Evolutionary conservation across 2,797 vertebrate species (phyloP).

Genomic region (Cynopterus sphinx): DNA sequence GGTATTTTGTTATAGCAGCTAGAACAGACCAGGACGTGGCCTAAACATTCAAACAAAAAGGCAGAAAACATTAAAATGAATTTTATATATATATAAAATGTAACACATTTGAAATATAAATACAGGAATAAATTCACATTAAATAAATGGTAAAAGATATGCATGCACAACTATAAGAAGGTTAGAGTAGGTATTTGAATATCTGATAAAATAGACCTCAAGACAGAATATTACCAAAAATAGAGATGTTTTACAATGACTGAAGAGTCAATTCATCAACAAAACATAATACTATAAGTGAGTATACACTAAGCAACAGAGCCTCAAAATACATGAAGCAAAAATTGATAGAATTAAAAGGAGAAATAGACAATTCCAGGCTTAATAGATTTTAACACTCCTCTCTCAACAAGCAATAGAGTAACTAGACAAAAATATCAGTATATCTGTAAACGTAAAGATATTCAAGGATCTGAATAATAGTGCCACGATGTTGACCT

Average conservation of each 20-base stretch:
- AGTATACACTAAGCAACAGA: not conserved
- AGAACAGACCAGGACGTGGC: not conserved
- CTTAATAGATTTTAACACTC: no score
- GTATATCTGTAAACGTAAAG: not conserved
- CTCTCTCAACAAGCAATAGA: not conserved
- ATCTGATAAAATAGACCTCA: not conserved
- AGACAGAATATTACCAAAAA: not conserved
- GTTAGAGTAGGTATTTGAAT: not conserved
- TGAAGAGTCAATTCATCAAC: not conserved
- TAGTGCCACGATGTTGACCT: not conserved
- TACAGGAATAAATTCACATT: not conserved
- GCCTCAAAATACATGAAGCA: not conserved
- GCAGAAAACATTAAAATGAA: not conserved
- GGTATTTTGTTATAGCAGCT: not conserved
- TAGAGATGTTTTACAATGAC: not conserved
- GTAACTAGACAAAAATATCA: not conserved
- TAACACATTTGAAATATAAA: not conserved
- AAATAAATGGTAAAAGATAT: not conserved
- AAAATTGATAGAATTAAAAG: not conserved
- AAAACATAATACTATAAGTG: not conserved
- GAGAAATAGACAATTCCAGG: not conserved
- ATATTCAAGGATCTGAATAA: not conserved
- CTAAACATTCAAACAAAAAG: not conserved
- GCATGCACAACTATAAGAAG: not conserved
- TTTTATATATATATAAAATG: not conserved